Evolutionary conservation across 2,888 invertebrate species (phyloP).

Genomic region (Hybos culiciformis): DNA sequence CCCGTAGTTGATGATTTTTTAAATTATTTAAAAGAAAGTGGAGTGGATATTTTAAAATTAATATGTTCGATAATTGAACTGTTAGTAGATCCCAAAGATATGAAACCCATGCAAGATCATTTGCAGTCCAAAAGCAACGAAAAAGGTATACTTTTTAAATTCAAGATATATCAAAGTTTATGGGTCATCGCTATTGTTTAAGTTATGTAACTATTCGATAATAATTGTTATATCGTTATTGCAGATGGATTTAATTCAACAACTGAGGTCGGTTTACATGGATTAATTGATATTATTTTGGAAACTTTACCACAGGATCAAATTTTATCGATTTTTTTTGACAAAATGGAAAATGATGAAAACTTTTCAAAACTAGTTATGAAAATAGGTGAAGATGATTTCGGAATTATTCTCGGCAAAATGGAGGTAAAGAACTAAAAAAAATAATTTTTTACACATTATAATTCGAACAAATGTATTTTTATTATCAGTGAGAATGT

Average conservation of each 20-base stretch:
- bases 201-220: too few species aligned
- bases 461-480: neutral
- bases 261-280: slow-evolving; percentile 25
- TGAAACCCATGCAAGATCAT: too few species aligned
- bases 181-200: neutral
- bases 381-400: slow-evolving; percentile 27
- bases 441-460: neutral
- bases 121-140: too few species aligned
- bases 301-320: slow-evolving; percentile 32
- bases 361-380: slow-evolving; percentile 30
- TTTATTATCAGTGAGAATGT: neutral
- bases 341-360: slow-evolving; percentile 30
- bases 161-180: neutral
- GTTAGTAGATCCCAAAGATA: slow-evolving; percentile 14
- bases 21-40: slow-evolving; percentile 27
- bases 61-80: slow-evolving; percentile 20
- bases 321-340: slow-evolving; percentile 31
- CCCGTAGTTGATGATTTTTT: slow-evolving; percentile 27
- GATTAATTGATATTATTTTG: slow-evolving; percentile 30
- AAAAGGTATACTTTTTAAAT: too few species aligned
- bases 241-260: too few species aligned
- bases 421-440: slow-evolving; percentile 28
- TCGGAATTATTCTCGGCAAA: slow-evolving; percentile 25
- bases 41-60: slow-evolving; percentile 27
- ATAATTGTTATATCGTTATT: too few species aligned